Percentiles rank a stretch among this genome's conserved stretches.
Evolutionary conservation across 2,113 vertebrate genomes (phyloP).

Genomic region (Sitta europaea): DNA sequence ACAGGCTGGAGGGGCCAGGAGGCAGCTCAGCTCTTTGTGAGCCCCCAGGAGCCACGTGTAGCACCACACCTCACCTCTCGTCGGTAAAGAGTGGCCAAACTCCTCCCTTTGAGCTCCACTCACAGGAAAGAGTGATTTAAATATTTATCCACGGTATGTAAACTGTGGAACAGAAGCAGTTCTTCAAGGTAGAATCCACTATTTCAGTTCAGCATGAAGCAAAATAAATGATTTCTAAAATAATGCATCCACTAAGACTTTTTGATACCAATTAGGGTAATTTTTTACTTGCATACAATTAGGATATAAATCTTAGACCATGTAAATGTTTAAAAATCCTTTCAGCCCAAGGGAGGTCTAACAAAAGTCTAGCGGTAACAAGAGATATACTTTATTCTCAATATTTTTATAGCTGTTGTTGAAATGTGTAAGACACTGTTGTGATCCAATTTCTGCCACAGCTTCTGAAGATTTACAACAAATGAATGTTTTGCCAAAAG

Average conservation of each 20-base stretch:
- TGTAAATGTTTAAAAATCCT: conserved; percentile 27
- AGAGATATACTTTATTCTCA: conserved; percentile 11
- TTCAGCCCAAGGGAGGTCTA: background rate
- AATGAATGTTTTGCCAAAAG: background rate
- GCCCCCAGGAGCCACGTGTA: fast-evolving
- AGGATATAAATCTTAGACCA: background rate
- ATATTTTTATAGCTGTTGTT: conserved; percentile 13
- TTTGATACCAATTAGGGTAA: conserved; percentile 17
- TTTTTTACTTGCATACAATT: background rate
- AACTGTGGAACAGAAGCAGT: conserved; percentile 16
- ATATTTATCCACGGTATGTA: background rate
- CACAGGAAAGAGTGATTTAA: background rate
- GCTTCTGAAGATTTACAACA: background rate
- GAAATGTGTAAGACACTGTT: background rate
- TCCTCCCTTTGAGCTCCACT: background rate
- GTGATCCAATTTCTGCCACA: background rate
- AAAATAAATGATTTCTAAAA: conserved; percentile 47
- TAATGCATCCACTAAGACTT: background rate
- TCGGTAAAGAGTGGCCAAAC: background rate
- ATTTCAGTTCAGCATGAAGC: conserved; percentile 20
- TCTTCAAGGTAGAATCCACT: background rate
- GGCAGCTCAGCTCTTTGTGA: background rate
- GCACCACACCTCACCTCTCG: background rate
- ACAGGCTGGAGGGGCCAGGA: fast-evolving
- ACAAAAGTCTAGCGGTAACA: background rate